phyloP scores from a whole-genome alignment of 2,797 vertebrate species.

The Leptatherina wallacei region DNA sequence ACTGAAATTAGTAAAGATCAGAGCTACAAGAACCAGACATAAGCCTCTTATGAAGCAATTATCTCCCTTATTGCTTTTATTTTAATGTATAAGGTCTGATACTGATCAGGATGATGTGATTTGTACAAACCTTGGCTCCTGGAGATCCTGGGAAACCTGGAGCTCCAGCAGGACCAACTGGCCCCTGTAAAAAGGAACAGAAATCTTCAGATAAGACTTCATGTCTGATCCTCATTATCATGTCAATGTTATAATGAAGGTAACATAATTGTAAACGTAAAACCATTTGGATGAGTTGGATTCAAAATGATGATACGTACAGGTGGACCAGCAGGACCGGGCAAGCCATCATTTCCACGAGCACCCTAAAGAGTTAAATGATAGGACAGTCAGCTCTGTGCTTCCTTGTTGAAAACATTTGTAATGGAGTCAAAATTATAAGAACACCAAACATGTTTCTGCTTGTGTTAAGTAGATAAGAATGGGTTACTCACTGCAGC shows the following conservation, averaged over 20 bases:
- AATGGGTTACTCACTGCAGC: slow-evolving; percentile 88
- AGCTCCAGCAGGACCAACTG: slow-evolving; percentile 92
- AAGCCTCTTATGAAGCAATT: not conserved
- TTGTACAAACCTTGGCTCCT: slow-evolving; percentile 89
- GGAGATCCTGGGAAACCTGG: slow-evolving; percentile 97
- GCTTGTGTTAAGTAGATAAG: not conserved
- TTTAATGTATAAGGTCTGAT: not conserved
- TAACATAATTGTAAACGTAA: not conserved
- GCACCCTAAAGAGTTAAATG: slow-evolving; percentile 86
- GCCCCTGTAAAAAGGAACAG: slow-evolving; percentile 83
- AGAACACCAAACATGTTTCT: not conserved
- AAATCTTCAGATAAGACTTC: slow-evolving; percentile 28
- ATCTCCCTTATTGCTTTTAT: not conserved
- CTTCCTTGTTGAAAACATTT: not conserved
- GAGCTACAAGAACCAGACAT: not conserved
- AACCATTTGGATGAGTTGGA: not conserved
- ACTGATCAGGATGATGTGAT: slow-evolving; percentile 3
- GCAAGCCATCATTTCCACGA: slow-evolving; percentile 95
- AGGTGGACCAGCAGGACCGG: slow-evolving; percentile 94
- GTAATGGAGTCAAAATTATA: slow-evolving; percentile 1
- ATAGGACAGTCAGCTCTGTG: slow-evolving; percentile 22
- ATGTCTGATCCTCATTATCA: not conserved
- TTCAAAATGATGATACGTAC: slow-evolving; percentile 79
- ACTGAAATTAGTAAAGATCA: not conserved
- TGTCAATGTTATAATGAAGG: slow-evolving; percentile 6